These are phyloP conservation scores for Rostratula benghalensis DNA, from an alignment of 2,113 vertebrate genomes.

Conservation along the genomic window DNA sequence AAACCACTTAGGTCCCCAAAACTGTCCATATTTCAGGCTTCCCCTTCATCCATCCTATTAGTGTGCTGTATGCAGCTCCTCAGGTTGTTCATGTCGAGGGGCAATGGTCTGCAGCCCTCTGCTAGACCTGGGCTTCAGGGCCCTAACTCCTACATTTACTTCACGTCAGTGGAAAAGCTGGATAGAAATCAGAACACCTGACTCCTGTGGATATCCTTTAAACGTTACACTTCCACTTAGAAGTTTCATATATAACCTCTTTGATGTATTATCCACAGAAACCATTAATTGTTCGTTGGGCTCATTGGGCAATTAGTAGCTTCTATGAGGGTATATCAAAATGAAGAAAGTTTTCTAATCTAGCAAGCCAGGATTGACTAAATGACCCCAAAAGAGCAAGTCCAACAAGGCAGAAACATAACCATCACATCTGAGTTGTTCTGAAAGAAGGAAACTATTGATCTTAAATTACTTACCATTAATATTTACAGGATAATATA, in stretches of 20 bases:
- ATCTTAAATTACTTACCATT: background rate
- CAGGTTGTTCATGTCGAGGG: fast-evolving
- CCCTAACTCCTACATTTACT: background rate
- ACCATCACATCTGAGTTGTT: background rate
- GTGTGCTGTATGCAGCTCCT: background rate
- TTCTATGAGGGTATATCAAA: background rate
- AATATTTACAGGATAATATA: slow-evolving; percentile 11
- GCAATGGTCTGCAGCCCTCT: background rate
- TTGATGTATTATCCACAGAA: slow-evolving; percentile 16
- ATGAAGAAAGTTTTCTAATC: background rate
- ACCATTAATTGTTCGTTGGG: background rate
- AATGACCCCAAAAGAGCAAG: background rate
- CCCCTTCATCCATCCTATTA: background rate
- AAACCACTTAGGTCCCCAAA: background rate
- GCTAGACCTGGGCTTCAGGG: background rate
- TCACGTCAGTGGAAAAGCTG: background rate
- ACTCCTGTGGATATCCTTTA: background rate
- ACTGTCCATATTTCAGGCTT: background rate
- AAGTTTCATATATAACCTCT: background rate
- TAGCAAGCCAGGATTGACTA: background rate
- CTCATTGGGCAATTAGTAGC: slow-evolving; percentile 9
- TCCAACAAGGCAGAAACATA: background rate
- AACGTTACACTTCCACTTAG: background rate
- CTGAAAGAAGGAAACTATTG: background rate
- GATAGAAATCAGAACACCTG: background rate